Base-by-base conservation (phyloP, 2,797 vertebrate genomes). In the Melanogrammus aeglefinus region DNA sequence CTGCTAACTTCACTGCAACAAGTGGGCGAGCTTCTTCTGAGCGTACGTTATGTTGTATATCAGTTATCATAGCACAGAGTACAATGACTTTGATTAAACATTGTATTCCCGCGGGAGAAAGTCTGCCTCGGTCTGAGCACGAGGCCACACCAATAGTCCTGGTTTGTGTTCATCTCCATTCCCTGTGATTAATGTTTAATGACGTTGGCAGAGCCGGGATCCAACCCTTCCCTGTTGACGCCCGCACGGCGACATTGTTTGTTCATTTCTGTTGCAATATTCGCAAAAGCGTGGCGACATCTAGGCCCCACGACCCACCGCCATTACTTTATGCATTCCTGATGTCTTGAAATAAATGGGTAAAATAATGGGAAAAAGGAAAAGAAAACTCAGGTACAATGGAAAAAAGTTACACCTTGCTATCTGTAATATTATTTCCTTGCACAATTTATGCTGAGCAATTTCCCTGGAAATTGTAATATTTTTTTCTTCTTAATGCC, bases 181-280 rank as follows among this genome's bases (percentile, higher is more conserved):
- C 18, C 77, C 41, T 44, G 66, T 79, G 69, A 86, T 89, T 41
- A 84, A 90, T 89, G 80, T 85, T 85, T 84, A 63, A 86, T 84
- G 57, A 16, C 10, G 41, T 39, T 18, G 69, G 74, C 41, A 72
- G 79, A 77, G 73, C 72, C 77, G 72, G 73, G 51, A 76, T 76
- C 47, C 72, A 10, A 69, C 44, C 29, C 3, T 41, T 83, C 79
- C 21, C 63, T 41, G 75, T 77, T 74, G 18, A 4, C 66, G 51
- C 18, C 2, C 72, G n/a, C 35, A 39, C 75, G 77, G 79, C 66
- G 63, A 36, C 35, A 81, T 78, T 74, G 76, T 85, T 78, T 77
- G 70, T 80, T 82, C 75, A 75, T 51, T 16, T 77, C 38, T 8
- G 0, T 35, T 80, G 57, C 73, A 78, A 80, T 70, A 84, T 84